Evolutionary conservation across 2,797 vertebrate species (phyloP).

Genomic region (Periophthalmus magnuspinnatus): DNA sequence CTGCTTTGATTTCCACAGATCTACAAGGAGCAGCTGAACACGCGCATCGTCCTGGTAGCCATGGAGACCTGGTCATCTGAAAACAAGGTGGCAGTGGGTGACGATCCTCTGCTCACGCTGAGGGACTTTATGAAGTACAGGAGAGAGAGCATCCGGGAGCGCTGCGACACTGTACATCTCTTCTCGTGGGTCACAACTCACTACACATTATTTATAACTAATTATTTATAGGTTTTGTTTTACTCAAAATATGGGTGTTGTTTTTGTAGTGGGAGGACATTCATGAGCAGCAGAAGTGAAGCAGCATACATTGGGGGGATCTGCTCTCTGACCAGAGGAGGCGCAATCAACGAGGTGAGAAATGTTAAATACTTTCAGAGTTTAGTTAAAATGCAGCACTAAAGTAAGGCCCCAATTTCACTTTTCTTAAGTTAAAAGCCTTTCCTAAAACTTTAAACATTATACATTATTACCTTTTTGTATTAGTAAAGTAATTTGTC

Average conservation of each 20-base stretch:
- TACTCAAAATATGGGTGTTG: background rate
- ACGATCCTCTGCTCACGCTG: slow-evolving; percentile 90
- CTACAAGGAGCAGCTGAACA: slow-evolving; percentile 97
- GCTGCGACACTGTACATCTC: slow-evolving; percentile 89
- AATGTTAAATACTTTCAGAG: no score
- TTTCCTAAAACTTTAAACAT: background rate
- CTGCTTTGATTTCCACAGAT: slow-evolving; percentile 76
- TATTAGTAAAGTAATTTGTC: background rate
- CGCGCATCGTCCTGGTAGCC: slow-evolving; percentile 92
- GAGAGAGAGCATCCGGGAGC: slow-evolving; percentile 84
- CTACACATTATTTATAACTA: no score
- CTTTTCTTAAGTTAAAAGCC: no score
- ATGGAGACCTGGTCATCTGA: slow-evolving; percentile 96
- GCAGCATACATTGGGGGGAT: slow-evolving; percentile 91
- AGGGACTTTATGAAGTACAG: slow-evolving; percentile 93
- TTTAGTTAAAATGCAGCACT: no score
- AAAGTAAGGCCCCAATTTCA: no score
- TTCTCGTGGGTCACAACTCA: slow-evolving; percentile 84
- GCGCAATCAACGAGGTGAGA: slow-evolving; percentile 92
- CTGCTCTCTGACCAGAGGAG: slow-evolving; percentile 84
- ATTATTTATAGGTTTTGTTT: background rate
- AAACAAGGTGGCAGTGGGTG: slow-evolving; percentile 86
- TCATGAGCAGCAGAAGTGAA: slow-evolving; percentile 90
- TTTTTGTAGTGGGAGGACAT: slow-evolving; percentile 85
- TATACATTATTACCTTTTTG: background rate